Conservation (phyloP, 64 coral and sea anemone genomes). For the Stichodactyla mertensii region DNA sequence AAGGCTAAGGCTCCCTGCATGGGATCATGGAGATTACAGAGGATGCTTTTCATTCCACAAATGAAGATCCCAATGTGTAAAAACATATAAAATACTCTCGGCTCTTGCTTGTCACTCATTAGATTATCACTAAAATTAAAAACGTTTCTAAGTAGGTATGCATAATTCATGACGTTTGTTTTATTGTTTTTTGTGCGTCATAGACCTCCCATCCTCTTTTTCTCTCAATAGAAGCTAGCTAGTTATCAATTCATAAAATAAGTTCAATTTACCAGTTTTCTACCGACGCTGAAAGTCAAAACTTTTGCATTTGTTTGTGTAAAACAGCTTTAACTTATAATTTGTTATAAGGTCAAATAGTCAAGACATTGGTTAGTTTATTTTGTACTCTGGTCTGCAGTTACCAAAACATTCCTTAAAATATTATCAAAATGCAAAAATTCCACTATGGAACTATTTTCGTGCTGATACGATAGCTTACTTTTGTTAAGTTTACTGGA, state of each 20-base stretch:
- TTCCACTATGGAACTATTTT: neutral
- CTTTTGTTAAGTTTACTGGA: neutral
- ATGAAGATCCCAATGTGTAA: neutral
- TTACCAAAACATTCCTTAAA: neutral
- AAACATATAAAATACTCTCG: neutral
- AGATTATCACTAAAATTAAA: neutral
- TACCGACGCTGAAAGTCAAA: neutral
- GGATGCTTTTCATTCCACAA: neutral
- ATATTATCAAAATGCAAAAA: neutral
- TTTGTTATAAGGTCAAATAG: neutral
- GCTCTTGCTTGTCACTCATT: neutral
- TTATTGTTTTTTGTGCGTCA: too few relatives aligned
- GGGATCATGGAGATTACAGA: neutral
- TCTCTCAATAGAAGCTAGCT: too few relatives aligned
- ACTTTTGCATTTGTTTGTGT: neutral
- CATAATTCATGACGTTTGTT: too few relatives aligned
- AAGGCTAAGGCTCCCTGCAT: neutral
- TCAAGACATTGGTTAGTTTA: neutral
- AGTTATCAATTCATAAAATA: too few relatives aligned
- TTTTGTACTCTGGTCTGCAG: neutral
- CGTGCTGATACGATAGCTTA: neutral
- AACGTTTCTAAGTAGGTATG: neutral
- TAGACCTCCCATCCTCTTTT: too few relatives aligned
- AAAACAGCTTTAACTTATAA: neutral
- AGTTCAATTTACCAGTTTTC: too few relatives aligned